Percentiles rank a stretch among this genome's conserved stretches.
phyloP scores from a whole-genome alignment of 2,888 invertebrate genomes.

The Chymomyza procnemis region DNA sequence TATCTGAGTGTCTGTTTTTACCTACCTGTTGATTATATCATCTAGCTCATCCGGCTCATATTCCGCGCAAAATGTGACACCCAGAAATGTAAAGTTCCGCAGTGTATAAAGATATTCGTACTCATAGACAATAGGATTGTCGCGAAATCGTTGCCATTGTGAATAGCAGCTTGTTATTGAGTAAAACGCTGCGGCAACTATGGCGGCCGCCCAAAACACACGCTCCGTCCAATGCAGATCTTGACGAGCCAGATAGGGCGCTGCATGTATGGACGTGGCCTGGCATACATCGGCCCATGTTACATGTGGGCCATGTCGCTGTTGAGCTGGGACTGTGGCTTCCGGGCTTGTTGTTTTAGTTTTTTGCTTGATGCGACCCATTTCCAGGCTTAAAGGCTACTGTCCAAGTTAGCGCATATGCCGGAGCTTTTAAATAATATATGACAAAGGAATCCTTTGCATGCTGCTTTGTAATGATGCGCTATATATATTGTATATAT shows the following conservation, averaged over 20 bases:
- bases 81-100: conserved; percentile 79
- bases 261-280: conserved; percentile 73
- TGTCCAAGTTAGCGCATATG: conserved; percentile 11
- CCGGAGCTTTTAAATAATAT: conserved; percentile 12
- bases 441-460: neutral
- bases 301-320: neutral
- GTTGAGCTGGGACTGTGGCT: neutral
- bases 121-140: conserved; percentile 80
- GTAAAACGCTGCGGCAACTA: conserved; percentile 60
- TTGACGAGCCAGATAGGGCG: conserved; percentile 66
- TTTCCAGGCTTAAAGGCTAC: neutral
- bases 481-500: conserved; percentile 16
- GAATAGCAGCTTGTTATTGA: conserved; percentile 62
- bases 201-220: conserved; percentile 64
- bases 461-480: conserved; percentile 11
- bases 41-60: conserved; percentile 71
- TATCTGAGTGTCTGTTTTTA: conserved; percentile 10
- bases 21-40: conserved; percentile 69
- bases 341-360: neutral
- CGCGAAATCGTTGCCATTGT: conserved; percentile 78
- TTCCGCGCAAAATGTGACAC: conserved; percentile 80
- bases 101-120: conserved; percentile 79
- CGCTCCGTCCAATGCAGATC: conserved; percentile 73
- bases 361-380: neutral
- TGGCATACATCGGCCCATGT: conserved; percentile 49